Evolutionary conservation across 2,797 vertebrate species (phyloP), one percentile per base, ranked within the genome.

Genomic region (Epinephelus awoara): DNA sequence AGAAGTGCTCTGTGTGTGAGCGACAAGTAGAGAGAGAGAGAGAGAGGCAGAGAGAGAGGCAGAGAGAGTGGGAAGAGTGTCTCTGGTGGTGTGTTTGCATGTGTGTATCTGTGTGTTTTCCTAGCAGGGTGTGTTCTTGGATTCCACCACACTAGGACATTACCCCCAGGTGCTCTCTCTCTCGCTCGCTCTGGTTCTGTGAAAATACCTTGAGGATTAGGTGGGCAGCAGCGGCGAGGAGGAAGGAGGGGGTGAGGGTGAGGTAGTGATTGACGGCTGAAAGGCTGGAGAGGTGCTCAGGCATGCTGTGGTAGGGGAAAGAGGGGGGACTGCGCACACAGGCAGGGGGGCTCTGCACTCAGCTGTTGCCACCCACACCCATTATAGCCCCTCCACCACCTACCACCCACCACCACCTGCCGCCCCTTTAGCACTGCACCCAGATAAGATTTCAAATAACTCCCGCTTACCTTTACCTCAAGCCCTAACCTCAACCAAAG

Each of bases 201-300:
- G 92, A 93, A 95, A 95, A 96, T 95, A 95, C 93, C 94, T 93
- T 87, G 75, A 93, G 94, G 95, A 96, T 96, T 96, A 95, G 91
- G 91, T 94, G 92, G 92, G 93, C 90, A 95, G 86, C 52, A 44
- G 82, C 56, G 17, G 78, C 34, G 44, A 68, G 79, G 71, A 77
- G 84, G 81, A 61, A 38, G 56, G 12, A 23, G 62, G 67, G 80
- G 46, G 2, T 7, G 70, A 63, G 75, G 66, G 61, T 59, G 81
- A 68, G 77, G 84, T 93, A 90, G 82, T 95, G 95, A 95, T 92
- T 96, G 95, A 96, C 93, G 77, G 91, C 91, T 95, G 93, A 95
- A 95, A 94, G 91, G 89, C 91, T 91, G 73, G 80, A 91, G 93
- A 91, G 91, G 91, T 94, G 95, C 94, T 94, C 89, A 93, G 95